Evolutionary conservation across 2,797 vertebrate species (phyloP).

Genomic region (Fratercula arctica): DNA sequence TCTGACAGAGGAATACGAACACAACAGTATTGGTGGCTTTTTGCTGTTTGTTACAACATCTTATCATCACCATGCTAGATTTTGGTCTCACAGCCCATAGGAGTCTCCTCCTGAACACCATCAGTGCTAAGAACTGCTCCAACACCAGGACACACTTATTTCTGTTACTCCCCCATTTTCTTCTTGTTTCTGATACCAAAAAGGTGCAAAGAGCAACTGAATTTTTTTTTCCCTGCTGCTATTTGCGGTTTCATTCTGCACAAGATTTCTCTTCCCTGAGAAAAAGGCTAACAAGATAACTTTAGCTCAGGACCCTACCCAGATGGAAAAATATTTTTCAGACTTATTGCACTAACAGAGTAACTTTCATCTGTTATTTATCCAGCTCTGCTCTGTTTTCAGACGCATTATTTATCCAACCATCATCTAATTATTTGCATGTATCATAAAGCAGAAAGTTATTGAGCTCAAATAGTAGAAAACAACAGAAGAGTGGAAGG

Average conservation of each 20-base stretch:
- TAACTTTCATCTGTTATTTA: slow-evolving; percentile 22
- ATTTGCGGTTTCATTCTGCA: slow-evolving; percentile 14
- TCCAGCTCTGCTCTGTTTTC: neutral
- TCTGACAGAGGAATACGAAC: slow-evolving; percentile 44
- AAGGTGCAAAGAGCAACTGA: neutral
- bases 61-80: neutral
- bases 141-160: neutral
- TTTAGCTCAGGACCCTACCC: neutral
- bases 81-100: neutral
- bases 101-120: neutral
- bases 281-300: neutral
- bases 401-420: slow-evolving; percentile 25
- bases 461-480: slow-evolving; percentile 36
- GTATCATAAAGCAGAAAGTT: neutral
- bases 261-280: neutral
- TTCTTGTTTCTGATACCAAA: neutral
- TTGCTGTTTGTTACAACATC: neutral
- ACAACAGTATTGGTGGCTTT: neutral
- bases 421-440: slow-evolving; percentile 45
- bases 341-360: neutral
- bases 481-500: neutral
- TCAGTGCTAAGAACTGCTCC: slow-evolving; percentile 21
- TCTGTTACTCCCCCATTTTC: neutral
- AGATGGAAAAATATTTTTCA: slow-evolving; percentile 2
- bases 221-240: neutral